These are phyloP conservation scores for Vanessa cardui DNA, from an alignment of 2,888 invertebrate genomes.

Conservation along the genomic window DNA sequence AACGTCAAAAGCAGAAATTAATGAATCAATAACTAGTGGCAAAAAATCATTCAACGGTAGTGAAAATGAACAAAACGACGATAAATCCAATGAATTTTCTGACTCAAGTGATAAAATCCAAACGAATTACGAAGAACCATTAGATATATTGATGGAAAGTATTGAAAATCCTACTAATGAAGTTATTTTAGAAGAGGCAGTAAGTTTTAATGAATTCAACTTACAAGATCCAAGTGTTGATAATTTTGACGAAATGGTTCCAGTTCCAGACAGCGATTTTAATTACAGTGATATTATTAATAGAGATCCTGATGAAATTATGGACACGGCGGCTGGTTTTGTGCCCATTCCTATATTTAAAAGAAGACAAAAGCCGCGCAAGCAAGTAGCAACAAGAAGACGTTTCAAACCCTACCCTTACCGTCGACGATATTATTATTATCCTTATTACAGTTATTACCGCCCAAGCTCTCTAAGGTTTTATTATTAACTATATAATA, in stretches of 20 bases:
- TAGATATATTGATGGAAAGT: constrained; percentile 59
- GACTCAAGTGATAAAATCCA: constrained; percentile 40
- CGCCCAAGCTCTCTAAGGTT: constrained; percentile 71
- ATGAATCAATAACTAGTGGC: constrained; percentile 52
- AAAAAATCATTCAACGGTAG: constrained; percentile 50
- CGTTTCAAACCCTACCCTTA: constrained; percentile 55
- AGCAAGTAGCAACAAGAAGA: constrained; percentile 58
- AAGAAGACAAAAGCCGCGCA: constrained; percentile 50
- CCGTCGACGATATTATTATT: constrained; percentile 54
- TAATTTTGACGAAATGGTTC: constrained; percentile 37
- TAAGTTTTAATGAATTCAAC: constrained; percentile 15
- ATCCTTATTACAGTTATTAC: constrained; percentile 63
- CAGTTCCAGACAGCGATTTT: constrained; percentile 42
- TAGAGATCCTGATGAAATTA: constrained; percentile 63
- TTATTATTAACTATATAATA: constrained; percentile 48
- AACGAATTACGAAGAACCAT: constrained; percentile 41
- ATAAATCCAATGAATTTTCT: constrained; percentile 43
- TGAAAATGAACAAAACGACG: constrained; percentile 50
- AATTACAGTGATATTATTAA: constrained; percentile 51
- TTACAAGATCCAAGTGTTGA: constrained; percentile 20
- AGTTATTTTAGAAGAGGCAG: constrained; percentile 37
- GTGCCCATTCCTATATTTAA: constrained; percentile 61
- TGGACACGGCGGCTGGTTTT: constrained; percentile 72
- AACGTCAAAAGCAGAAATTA: constrained; percentile 45
- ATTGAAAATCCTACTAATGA: constrained; percentile 41